Evolutionary conservation across 2,888 invertebrate species (phyloP).

Genomic region (Drosophila recens): DNA sequence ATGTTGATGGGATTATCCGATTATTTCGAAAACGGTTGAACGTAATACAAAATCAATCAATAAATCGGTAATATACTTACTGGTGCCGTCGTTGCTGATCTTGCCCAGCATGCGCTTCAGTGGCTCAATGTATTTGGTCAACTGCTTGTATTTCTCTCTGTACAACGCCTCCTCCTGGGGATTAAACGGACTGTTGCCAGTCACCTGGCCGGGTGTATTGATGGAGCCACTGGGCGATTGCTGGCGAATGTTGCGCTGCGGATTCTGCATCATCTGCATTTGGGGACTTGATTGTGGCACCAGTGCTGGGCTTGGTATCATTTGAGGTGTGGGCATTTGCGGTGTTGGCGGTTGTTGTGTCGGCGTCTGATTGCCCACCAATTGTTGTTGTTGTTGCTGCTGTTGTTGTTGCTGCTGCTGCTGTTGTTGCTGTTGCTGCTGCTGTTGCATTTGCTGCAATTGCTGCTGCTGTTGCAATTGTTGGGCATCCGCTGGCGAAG

Average conservation of each 20-base stretch:
- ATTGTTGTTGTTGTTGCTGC: conserved; percentile 72
- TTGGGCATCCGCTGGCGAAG: conserved; percentile 83
- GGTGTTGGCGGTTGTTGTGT: conserved; percentile 83
- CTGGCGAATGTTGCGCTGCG: conserved; percentile 88
- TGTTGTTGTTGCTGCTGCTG: conserved; percentile 84
- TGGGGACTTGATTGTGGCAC: conserved; percentile 89
- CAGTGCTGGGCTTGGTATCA: conserved; percentile 90
- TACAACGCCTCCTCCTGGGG: conserved; percentile 95
- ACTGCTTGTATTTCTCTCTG: conserved; percentile 95
- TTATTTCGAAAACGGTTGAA: too few relatives aligned
- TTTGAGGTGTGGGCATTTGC: conserved; percentile 86
- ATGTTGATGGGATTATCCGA: too few relatives aligned
- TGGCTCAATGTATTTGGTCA: conserved; percentile 97
- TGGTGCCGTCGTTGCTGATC: conserved; percentile 92
- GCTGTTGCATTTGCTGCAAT: conserved; percentile 82
- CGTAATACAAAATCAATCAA: too few relatives aligned
- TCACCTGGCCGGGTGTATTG: conserved; percentile 90
- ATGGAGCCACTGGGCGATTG: conserved; percentile 94
- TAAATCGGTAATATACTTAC: conserved; percentile 34
- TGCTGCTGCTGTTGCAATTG: conserved; percentile 81
- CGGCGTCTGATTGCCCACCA: conserved; percentile 74
- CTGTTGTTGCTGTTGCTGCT: conserved; percentile 72
- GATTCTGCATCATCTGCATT: conserved; percentile 86
- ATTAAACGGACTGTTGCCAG: conserved; percentile 88
- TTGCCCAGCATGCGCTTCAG: conserved; percentile 95